Conservation (phyloP, 2,113 vertebrate genomes). For the Pimephales promelas region DNA sequence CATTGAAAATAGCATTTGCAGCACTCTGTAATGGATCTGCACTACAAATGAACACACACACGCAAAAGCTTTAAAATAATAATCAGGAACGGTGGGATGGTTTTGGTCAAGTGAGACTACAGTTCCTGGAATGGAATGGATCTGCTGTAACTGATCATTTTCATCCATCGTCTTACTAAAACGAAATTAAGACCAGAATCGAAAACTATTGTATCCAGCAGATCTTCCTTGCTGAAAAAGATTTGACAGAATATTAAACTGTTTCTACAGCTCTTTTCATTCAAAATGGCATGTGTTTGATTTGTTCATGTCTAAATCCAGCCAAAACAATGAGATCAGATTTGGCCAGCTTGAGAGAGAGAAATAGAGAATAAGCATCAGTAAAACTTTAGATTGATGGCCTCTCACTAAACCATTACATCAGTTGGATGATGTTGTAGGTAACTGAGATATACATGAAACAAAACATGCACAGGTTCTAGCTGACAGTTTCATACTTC, state of each 20-base stretch:
- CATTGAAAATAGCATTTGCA: slow-evolving; percentile 12
- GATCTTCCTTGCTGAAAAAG: not conserved
- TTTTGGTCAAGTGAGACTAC: slow-evolving; percentile 22
- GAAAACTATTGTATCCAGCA: not conserved
- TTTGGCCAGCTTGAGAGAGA: slow-evolving; percentile 23
- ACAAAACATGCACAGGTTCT: not conserved
- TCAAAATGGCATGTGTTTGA: slow-evolving; percentile 33
- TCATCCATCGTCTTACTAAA: not conserved
- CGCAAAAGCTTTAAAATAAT: slow-evolving; percentile 16
- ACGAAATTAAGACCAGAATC: not conserved
- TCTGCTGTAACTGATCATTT: slow-evolving; percentile 18
- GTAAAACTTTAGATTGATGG: not conserved
- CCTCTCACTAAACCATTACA: not conserved
- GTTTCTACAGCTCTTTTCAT: slow-evolving; percentile 25
- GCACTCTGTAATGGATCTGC: slow-evolving; percentile 21
- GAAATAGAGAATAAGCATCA: not conserved
- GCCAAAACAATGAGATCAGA: slow-evolving; percentile 49
- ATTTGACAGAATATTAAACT: not conserved
- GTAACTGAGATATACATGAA: not conserved
- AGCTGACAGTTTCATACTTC: not conserved
- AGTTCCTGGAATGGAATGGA: slow-evolving; percentile 9
- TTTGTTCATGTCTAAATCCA: slow-evolving; percentile 3
- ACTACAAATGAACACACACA: not conserved
- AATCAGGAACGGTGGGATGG: slow-evolving; percentile 2
- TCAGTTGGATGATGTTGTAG: not conserved